Evolutionary conservation across 2,113 vertebrate genomes (phyloP), one percentile per base, ranked within the genome.

Genomic region (Anolis carolinensis): DNA sequence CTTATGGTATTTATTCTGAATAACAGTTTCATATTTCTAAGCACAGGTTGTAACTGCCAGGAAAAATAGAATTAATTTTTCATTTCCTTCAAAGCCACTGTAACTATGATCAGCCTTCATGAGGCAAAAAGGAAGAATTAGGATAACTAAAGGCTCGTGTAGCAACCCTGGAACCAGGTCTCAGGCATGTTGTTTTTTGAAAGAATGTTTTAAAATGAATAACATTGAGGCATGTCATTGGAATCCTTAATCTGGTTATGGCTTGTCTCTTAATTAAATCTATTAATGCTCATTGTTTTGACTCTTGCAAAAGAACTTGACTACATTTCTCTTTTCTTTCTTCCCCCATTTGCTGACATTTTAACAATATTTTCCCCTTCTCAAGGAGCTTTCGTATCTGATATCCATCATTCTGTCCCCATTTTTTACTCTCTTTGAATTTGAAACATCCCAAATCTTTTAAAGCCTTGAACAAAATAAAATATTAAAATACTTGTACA

Each of bases 11-110:
- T 95, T 94, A 89, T 94, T 94, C 94, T 88, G 86, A 95, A 94
- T 90, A 95, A 95, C 94, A 95, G 95, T 94, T 95, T 96, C 94
- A 89, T 95, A 95, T 96, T 96, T 96, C 96, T 93, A 94, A 96
- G 96, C 94, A 96, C 95, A 92, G 81, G 68, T 89, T 95, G 94
- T 94, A 93, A 95, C 93, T 97, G 95, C 97, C 96, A 96, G 94
- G 94, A 95, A 96, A 95, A 96, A 96, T 91, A 96, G 95, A 95
- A 93, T 91, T 91, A 91, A 88, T 62, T 96, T 96, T 96, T 94
- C 90, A n/a, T 88, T 89, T 95, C 90, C 79, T 94, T 95, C 90
- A 88, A 88, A 95, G 94, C 89, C 94, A 90, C 89, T 90, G 92
- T 92, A 93, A 88, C 79, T 82, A 92, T 84, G 91, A 78, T 92